A percentile compares a stretch with the other conserved stretches of the same genome.
Conservation (phyloP, 2,888 invertebrate species). For the Amiota communis region DNA sequence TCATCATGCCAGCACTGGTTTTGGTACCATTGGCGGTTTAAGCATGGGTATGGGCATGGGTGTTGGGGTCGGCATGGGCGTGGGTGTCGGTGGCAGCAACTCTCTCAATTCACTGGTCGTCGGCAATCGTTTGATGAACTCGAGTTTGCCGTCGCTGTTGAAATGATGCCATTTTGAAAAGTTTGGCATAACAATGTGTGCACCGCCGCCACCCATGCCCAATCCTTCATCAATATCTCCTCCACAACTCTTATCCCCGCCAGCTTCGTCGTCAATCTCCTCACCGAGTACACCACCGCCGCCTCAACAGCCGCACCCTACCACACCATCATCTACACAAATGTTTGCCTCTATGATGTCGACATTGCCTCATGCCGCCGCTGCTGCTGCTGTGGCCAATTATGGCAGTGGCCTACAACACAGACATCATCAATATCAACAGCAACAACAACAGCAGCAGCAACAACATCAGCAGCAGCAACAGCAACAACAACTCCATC, state of each 20-base stretch:
- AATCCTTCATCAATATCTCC: constrained; percentile 7
- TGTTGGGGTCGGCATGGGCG: constrained; percentile 60
- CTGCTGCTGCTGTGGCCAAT: constrained; percentile 7
- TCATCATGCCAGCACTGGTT: constrained; percentile 59
- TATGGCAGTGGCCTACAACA: constrained; percentile 6
- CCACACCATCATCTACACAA: constrained; percentile 3
- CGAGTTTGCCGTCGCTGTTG: constrained; percentile 67
- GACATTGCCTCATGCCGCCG: constrained; percentile 16
- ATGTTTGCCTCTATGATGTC: constrained; percentile 24
- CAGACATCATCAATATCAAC: constrained; percentile 35
- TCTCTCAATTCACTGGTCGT: constrained; percentile 67
- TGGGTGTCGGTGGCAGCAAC: constrained; percentile 65
- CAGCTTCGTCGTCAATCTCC: constrained; percentile 31
- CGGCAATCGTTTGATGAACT: constrained; percentile 69
- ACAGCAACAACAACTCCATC: constrained; percentile 45
- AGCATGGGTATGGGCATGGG: constrained; percentile 50
- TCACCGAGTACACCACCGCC: constrained; percentile 11
- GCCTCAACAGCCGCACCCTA: background rate
- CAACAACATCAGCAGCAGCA: constrained; percentile 45
- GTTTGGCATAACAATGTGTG: constrained; percentile 61
- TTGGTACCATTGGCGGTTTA: constrained; percentile 53
- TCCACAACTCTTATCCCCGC: background rate
- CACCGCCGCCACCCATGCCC: constrained; percentile 55
- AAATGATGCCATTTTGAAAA: constrained; percentile 70
- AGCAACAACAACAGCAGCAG: constrained; percentile 12